Percentiles rank a stretch among this genome's conserved stretches.
Conservation (phyloP, 1,140 invertebrate species). For the Helicorthomorpha holstii region DNA sequence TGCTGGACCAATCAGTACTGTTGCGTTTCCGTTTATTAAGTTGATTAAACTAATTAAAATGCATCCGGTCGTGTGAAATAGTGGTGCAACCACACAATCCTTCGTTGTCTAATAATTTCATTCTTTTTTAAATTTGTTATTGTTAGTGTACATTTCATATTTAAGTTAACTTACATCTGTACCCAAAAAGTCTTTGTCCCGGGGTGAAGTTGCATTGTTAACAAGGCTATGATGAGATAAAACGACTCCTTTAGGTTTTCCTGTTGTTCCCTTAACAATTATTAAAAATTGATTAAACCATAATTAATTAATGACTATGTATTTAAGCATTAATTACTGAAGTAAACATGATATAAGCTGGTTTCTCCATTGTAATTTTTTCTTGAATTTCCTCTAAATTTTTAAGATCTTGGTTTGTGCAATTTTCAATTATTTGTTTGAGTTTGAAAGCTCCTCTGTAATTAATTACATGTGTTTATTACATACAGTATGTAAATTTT, state of each 20-base stretch:
- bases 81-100: too few species aligned
- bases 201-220: slow-evolving; percentile 47
- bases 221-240: slow-evolving; percentile 65
- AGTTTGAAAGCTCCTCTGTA: neutral
- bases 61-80: slow-evolving; percentile 83
- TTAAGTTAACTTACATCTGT: neutral
- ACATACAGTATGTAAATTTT: too few species aligned
- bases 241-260: slow-evolving; percentile 69
- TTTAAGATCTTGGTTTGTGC: neutral
- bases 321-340: slow-evolving; percentile 42
- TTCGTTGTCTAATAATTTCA: too few species aligned
- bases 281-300: neutral
- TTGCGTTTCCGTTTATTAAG: slow-evolving; percentile 37
- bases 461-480: too few species aligned
- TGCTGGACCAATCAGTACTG: slow-evolving; percentile 43
- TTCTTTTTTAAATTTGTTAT: too few species aligned
- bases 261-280: slow-evolving; percentile 50
- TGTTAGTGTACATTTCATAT: neutral
- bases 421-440: neutral
- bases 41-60: slow-evolving; percentile 43
- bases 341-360: slow-evolving; percentile 69
- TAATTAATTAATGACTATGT: too few species aligned
- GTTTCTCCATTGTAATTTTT: slow-evolving; percentile 42
- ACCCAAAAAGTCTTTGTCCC: neutral
- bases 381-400: slow-evolving; percentile 26